Base-by-base conservation (phyloP, 2,113 vertebrate species). In the Romanogobio albipinnatus region DNA sequence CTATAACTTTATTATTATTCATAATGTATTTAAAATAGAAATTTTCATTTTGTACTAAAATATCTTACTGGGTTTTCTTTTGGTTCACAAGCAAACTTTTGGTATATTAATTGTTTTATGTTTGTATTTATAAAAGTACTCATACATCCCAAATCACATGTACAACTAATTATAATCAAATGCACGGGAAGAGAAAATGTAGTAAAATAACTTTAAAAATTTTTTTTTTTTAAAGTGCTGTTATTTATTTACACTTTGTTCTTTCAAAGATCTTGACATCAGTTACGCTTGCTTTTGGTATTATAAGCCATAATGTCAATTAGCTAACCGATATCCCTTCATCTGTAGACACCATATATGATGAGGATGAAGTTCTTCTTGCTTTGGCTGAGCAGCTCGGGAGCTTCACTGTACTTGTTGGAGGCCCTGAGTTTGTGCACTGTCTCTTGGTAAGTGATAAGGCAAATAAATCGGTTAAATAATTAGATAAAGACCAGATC, bases 281-380 rank as follows among this genome's bases (percentile, higher is more conserved):
- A 22, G 66, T 43, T 43, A 22, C 66, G 10, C 66, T 39, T 39
- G 17, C 33, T 68, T 68, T 39, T 68, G 17, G 66, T 73, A 76
- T 75, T 26, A 26, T 10, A n/a, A n/a, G 0, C 22, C 39, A 47
- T 33, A 19, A 76, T 53, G 17, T 76, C 1, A 19, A 0, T 76
- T 17, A 33, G 4, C 47, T 29, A 47, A 24, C 45, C 53, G 22
- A 14, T 47, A 26, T 73, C n/a, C 86, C 3, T 82, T 17, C 13
- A 61, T 43, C 45, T 85, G 73, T 81, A 97, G 96, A 97, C 89
- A 97, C 96, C 64, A 97, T 97, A 88, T 97, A 97, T 86, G 96
- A 97, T 93, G 96, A 97, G 92, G 96, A 97, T 91, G 96, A 97
- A 87, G 96, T 97, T 39, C 94, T 97, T 1, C 92, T 97, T 89